phyloP scores from a whole-genome alignment of 2,113 vertebrate genomes.

The Serinus canaria region DNA sequence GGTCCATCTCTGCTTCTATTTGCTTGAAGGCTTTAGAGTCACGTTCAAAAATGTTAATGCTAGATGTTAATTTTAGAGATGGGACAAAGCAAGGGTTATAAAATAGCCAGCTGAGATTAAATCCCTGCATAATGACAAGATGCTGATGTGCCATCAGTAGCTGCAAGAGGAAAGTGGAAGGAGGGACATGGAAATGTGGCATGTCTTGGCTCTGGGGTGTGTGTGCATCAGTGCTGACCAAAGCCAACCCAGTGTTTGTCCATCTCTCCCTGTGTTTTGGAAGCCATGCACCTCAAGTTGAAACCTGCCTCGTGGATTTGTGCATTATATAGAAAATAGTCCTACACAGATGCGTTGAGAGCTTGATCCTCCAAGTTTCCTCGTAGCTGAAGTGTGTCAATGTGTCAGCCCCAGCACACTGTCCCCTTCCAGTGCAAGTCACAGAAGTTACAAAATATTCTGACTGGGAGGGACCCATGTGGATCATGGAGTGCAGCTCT shows the following conservation, averaged over 20 bases:
- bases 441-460: not conserved
- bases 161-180: constrained; percentile 56
- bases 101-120: constrained; percentile 74
- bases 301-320: not conserved
- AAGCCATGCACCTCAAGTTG: not conserved
- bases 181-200: constrained; percentile 43
- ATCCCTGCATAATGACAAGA: constrained; percentile 74
- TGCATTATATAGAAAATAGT: not conserved
- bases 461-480: not conserved
- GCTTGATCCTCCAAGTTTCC: not conserved
- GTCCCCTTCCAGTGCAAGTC: not conserved
- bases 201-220: not conserved
- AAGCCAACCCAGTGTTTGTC: not conserved
- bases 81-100: constrained; percentile 71
- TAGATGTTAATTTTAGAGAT: constrained; percentile 87
- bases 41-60: constrained; percentile 82
- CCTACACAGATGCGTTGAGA: not conserved
- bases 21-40: constrained; percentile 68
- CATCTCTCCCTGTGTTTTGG: not conserved
- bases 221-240: not conserved
- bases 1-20: constrained; percentile 65
- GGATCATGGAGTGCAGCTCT: not conserved
- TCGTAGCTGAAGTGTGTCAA: not conserved
- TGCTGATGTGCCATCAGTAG: constrained; percentile 71
- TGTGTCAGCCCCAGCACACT: not conserved